phyloP scores from a whole-genome alignment of 53 echinoderm and acorn worm species.

The Mesocentrotus franciscanus region DNA sequence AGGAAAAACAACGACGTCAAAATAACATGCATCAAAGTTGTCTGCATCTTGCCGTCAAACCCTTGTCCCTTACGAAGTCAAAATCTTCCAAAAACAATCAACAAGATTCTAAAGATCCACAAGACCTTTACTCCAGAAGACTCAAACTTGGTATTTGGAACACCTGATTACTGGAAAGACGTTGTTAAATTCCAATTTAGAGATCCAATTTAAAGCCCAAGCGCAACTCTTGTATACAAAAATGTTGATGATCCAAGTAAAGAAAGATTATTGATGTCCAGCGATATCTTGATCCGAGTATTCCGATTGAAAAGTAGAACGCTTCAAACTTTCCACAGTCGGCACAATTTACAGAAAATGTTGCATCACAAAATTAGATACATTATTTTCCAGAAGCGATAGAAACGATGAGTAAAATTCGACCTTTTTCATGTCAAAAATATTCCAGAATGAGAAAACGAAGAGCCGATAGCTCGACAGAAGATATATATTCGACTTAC shows the following conservation, averaged over 20 bases:
- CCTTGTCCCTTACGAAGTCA: neutral
- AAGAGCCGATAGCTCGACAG: neutral
- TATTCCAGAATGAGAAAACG: neutral
- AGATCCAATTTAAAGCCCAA: slow-evolving; percentile 30
- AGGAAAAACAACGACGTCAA: slow-evolving; percentile 60
- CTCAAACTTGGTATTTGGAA: neutral
- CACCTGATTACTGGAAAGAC: neutral
- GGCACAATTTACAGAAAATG: neutral
- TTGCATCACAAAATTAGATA: neutral
- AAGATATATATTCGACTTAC: neutral
- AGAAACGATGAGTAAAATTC: neutral
- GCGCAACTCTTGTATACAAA: neutral
- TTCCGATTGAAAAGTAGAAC: neutral
- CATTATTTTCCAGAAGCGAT: neutral
- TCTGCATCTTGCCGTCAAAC: slow-evolving; percentile 26
- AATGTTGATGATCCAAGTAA: neutral
- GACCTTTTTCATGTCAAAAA: neutral
- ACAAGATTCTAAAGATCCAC: neutral
- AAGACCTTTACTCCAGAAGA: neutral
- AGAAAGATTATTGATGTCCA: neutral
- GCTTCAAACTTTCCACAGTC: neutral
- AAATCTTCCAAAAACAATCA: neutral
- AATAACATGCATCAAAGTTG: slow-evolving; percentile 11
- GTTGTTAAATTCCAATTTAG: slow-evolving; percentile 61
- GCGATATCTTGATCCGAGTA: neutral